Base-by-base conservation (phyloP, 2,888 invertebrate species). In the Cephus pygmeus region DNA sequence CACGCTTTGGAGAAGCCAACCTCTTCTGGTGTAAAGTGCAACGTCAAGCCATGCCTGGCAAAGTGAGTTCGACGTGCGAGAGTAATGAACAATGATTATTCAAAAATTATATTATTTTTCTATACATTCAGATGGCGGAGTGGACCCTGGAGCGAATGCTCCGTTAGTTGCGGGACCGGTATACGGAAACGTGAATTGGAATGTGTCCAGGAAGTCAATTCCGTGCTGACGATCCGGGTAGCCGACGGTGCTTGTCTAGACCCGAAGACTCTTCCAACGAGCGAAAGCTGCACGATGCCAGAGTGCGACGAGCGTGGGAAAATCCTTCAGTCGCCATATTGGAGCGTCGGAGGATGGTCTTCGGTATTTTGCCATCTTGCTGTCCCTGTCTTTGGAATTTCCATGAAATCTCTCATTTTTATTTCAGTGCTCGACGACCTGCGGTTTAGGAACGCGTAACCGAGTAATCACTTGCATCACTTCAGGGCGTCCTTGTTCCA, bases 61-160 rank as follows among this genome's bases (percentile, higher is more conserved):
- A 94, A 95, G 90, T 90, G 78, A 87, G 82, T 81, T 15, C 40
- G 34, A 9, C 34, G 73, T 12, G 73, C 73, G 56, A 34, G 12
- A 71, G 69, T 33, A 23, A 56, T 2, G 9, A 56, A 9, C 0
- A 56, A 2, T 9, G 56, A 35, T 34, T 33, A 33, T 33, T 33
- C 33, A 3, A 33, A 33, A 33, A 4, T 33, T 33, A 33, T 0
- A 33, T 56, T 56, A 9, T 56, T 56, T 23, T 56, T 9, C 2
- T 2, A 23, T 56, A 1, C 23, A 9, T 23, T 23, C 76, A 90
- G 90, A 81, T 98, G 98, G 98, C 93, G 95, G 73, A 94, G 95
- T 0, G 94, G 94, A 1, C 94, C 95, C 11, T 98, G 98, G 98
- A 94, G 95, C 9, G 93, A 95, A 0, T 98, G 98, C 86, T 95